Percentiles rank a stretch among this genome's conserved stretches.
Conservation (phyloP, 2,888 invertebrate species). For the Aspidiotus destructor region DNA sequence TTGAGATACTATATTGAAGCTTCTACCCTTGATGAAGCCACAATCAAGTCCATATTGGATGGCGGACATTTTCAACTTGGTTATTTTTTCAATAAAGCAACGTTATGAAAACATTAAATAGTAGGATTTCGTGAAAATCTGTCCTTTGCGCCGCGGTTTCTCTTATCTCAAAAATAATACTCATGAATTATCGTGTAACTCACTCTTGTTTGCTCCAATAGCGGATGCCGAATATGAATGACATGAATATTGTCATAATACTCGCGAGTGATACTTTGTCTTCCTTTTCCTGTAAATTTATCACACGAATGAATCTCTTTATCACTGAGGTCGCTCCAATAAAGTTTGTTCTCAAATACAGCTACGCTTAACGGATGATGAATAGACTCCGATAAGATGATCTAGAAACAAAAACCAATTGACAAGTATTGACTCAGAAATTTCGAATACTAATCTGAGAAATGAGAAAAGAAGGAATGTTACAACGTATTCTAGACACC, state of each 20-base stretch:
- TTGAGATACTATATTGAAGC: no score
- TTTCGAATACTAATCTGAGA: neutral
- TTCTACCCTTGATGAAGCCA: no score
- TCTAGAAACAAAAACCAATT: slow-evolving; percentile 37
- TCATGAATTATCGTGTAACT: neutral
- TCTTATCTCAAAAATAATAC: neutral
- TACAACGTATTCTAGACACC: neutral
- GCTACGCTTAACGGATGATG: slow-evolving; percentile 74
- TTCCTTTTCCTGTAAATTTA: slow-evolving; percentile 63
- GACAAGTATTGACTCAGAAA: no score
- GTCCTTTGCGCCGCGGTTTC: no score
- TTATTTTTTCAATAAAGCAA: no score
- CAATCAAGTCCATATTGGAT: no score
- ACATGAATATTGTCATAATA: slow-evolving; percentile 50
- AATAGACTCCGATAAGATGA: slow-evolving; percentile 51
- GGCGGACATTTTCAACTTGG: no score
- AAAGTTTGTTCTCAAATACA: slow-evolving; percentile 77
- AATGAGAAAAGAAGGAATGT: no score
- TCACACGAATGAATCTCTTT: slow-evolving; percentile 64
- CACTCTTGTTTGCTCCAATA: slow-evolving; percentile 39
- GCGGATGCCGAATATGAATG: slow-evolving; percentile 65
- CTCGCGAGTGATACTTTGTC: slow-evolving; percentile 48
- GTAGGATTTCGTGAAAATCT: no score
- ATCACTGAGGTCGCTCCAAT: slow-evolving; percentile 81
- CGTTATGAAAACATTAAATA: no score